Conservation (phyloP, 2,888 invertebrate species). For the Macaria notata region DNA sequence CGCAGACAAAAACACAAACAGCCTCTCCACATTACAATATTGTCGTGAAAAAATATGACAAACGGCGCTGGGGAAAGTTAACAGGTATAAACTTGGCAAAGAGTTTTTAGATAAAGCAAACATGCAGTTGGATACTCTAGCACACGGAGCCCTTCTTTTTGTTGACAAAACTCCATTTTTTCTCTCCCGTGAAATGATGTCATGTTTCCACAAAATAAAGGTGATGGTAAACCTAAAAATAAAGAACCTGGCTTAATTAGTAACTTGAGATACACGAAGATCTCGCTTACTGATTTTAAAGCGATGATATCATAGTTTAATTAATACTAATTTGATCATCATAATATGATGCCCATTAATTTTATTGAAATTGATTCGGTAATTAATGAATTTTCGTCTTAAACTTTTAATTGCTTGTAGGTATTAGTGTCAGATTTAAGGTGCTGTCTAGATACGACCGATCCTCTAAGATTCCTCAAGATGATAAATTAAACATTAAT, state of each 20-base stretch:
- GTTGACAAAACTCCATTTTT: slow-evolving; percentile 35
- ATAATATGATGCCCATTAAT: slow-evolving; percentile 29
- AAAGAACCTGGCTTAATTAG: slow-evolving; percentile 22
- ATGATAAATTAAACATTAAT: too few relatives aligned
- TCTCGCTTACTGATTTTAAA: slow-evolving; percentile 16
- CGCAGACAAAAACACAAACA: slow-evolving; percentile 65
- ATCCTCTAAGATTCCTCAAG: too few relatives aligned
- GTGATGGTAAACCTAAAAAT: slow-evolving; percentile 16
- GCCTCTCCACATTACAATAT: slow-evolving; percentile 57
- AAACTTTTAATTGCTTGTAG: slow-evolving; percentile 4
- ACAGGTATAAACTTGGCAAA: slow-evolving; percentile 54
- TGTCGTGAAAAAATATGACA: slow-evolving; percentile 53
- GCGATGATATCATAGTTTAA: slow-evolving; percentile 33
- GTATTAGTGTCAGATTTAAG: slow-evolving; percentile 2
- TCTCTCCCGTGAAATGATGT: slow-evolving; percentile 17
- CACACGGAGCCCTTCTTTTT: slow-evolving; percentile 57
- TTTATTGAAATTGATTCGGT: slow-evolving; percentile 25
- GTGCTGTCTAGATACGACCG: slow-evolving; percentile 1
- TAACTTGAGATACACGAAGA: slow-evolving; percentile 23
- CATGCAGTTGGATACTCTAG: slow-evolving; percentile 51
- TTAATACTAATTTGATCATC: slow-evolving; percentile 31
- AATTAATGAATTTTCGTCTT: slow-evolving; percentile 5
- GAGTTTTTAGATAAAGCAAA: slow-evolving; percentile 58
- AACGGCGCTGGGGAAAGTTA: slow-evolving; percentile 64
- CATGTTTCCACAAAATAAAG: slow-evolving; percentile 19